Percentiles rank a stretch among this genome's conserved stretches.
Evolutionary conservation across 2,888 invertebrate species (phyloP).

Genomic region (Platynereis dumerilii): DNA sequence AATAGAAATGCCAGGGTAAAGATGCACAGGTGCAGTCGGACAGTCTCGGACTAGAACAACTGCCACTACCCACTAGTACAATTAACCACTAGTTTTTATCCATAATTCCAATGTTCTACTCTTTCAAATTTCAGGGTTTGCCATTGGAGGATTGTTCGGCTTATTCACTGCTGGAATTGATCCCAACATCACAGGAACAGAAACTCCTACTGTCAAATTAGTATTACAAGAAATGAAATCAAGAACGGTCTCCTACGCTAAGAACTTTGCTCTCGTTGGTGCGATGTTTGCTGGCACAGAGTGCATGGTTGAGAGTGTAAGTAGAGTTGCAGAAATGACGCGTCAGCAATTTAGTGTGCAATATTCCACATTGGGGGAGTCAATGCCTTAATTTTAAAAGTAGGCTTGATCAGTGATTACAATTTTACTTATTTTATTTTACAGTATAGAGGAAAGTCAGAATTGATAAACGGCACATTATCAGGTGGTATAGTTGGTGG

Average conservation of each 20-base stretch:
- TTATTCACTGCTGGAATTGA: slow-evolving; percentile 95
- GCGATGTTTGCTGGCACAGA: slow-evolving; percentile 93
- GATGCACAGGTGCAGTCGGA: too few species aligned
- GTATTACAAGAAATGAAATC: slow-evolving; percentile 90
- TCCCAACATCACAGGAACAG: slow-evolving; percentile 74
- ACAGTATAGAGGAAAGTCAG: slow-evolving; percentile 83
- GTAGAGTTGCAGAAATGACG: too few species aligned
- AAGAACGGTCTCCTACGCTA: slow-evolving; percentile 90
- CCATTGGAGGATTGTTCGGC: slow-evolving; percentile 92
- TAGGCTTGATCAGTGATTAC: too few species aligned
- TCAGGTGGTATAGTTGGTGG: slow-evolving; percentile 95
- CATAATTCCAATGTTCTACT: too few species aligned
- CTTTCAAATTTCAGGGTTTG: slow-evolving; percentile 81
- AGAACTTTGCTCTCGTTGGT: slow-evolving; percentile 97
- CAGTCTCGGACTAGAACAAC: too few species aligned
- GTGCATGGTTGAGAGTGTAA: slow-evolving; percentile 90
- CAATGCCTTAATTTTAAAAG: too few species aligned
- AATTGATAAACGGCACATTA: slow-evolving; percentile 96
- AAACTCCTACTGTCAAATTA: slow-evolving; percentile 83
- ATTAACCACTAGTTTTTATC: too few species aligned
- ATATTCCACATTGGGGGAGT: too few species aligned
- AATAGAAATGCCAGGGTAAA: too few species aligned
- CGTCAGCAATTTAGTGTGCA: not conserved
- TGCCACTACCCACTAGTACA: too few species aligned
- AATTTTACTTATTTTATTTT: slow-evolving; percentile 21